Conservation (phyloP, 2,113 vertebrate genomes). For the Melierax canorus region DNA sequence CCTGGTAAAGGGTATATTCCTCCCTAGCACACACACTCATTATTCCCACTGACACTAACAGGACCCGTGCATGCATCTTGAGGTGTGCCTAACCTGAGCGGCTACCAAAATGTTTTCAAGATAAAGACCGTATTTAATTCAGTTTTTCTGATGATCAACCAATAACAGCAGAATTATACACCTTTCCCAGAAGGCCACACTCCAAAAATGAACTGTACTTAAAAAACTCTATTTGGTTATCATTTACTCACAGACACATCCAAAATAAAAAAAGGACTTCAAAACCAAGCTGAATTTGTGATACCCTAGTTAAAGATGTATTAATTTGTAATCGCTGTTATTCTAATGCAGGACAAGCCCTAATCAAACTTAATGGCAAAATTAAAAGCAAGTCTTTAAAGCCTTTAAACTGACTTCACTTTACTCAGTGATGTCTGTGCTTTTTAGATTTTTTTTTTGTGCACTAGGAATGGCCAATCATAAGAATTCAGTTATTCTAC, state of each 20-base stretch:
- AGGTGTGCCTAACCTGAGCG: neutral
- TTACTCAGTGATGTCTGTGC: neutral
- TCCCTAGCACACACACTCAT: rapidly evolving
- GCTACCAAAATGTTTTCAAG: neutral
- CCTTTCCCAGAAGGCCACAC: neutral
- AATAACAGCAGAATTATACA: neutral
- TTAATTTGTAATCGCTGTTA: neutral
- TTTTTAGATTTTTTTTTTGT: neutral
- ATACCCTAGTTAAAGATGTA: neutral
- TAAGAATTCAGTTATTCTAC: neutral
- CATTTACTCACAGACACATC: neutral
- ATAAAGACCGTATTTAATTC: rapidly evolving
- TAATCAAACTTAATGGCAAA: slow-evolving; percentile 29
- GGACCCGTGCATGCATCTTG: rapidly evolving
- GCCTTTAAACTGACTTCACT: neutral
- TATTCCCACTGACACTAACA: neutral
- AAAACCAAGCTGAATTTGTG: neutral
- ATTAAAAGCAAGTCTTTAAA: slow-evolving; percentile 11
- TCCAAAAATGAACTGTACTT: neutral
- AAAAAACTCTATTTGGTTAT: rapidly evolving
- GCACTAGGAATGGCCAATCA: neutral
- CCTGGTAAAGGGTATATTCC: neutral
- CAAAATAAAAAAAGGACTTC: neutral
- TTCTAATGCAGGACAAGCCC: neutral
- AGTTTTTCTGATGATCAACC: neutral